A percentile compares a stretch with the other conserved stretches of the same genome.
Evolutionary conservation across 2,888 invertebrate species (phyloP).

Genomic region (Campopleginae sp.): DNA sequence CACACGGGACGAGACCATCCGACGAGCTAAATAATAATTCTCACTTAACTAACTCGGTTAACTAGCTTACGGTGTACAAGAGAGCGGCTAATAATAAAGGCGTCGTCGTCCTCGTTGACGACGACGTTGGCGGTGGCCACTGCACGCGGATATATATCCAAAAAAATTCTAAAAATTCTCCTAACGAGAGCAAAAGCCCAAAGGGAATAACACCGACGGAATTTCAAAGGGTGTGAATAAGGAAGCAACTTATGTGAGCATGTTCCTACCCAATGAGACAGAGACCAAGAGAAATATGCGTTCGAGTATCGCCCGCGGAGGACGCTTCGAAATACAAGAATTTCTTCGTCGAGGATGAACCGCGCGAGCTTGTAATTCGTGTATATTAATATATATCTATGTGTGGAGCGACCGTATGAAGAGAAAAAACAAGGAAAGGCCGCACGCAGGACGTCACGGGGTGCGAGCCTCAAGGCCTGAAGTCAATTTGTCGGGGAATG

Average conservation of each 20-base stretch:
- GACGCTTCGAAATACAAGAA: slow-evolving; percentile 64
- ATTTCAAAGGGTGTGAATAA: slow-evolving; percentile 47
- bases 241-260: slow-evolving; percentile 34
- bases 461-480: slow-evolving; percentile 80
- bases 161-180: neutral
- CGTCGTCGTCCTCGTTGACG: slow-evolving; percentile 71
- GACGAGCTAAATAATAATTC: slow-evolving; percentile 83
- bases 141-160: neutral
- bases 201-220: slow-evolving; percentile 17
- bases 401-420: slow-evolving; percentile 14
- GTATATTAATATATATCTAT: slow-evolving; percentile 11
- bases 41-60: slow-evolving; percentile 83
- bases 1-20: slow-evolving; percentile 65
- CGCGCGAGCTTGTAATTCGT: slow-evolving; percentile 32
- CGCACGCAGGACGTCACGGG: slow-evolving; percentile 62
- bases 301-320: slow-evolving; percentile 73
- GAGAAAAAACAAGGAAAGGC: slow-evolving; percentile 54
- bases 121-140: slow-evolving; percentile 34
- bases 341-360: slow-evolving; percentile 55
- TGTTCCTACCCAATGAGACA: slow-evolving; percentile 23
- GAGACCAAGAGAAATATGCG: slow-evolving; percentile 50
- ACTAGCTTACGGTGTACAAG: slow-evolving; percentile 78
- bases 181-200: slow-evolving; percentile 5
- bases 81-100: slow-evolving; percentile 83
- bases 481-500: slow-evolving; percentile 84